Percentiles rank a stretch among this genome's conserved stretches.
phyloP scores from a whole-genome alignment of 37 sponge, comb jelly and placozoan genomes.

The Amphimedon queenslandica region DNA sequence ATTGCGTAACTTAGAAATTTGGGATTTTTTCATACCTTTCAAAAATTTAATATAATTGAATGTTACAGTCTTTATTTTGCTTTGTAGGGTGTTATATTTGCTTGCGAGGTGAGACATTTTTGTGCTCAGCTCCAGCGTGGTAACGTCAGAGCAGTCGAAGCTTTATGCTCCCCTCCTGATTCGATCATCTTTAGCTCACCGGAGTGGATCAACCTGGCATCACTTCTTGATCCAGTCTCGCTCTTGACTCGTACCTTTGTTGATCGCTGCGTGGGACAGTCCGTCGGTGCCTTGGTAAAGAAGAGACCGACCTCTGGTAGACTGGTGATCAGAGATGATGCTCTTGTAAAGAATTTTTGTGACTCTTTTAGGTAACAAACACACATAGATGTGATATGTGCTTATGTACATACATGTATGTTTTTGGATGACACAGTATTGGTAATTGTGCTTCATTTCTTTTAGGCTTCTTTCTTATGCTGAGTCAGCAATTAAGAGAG shows the following conservation, averaged over 20 bases:
- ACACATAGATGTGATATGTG: no score
- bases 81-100: constrained; percentile 43
- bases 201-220: constrained; percentile 25
- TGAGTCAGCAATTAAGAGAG: constrained; percentile 15
- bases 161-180: constrained; percentile 52
- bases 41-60: no score
- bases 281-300: constrained; percentile 35
- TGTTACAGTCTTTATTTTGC: no score
- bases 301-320: constrained; percentile 22
- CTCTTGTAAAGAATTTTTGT: constrained; percentile 33
- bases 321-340: constrained; percentile 42
- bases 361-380: constrained; percentile 29
- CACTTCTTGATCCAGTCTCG: constrained; percentile 18
- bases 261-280: constrained; percentile 51
- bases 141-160: constrained; percentile 55
- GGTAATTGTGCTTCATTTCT: no score
- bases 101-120: constrained; percentile 62
- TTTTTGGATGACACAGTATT: no score
- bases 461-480: constrained; percentile 46
- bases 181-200: constrained; percentile 30
- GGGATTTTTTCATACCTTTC: neutral
- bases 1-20: neutral
- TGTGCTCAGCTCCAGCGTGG: constrained; percentile 50
- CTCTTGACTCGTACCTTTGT: constrained; percentile 47
- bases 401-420: no score